Base-by-base conservation (phyloP, 2,797 vertebrate genomes). In the Smutsia gigantea region DNA sequence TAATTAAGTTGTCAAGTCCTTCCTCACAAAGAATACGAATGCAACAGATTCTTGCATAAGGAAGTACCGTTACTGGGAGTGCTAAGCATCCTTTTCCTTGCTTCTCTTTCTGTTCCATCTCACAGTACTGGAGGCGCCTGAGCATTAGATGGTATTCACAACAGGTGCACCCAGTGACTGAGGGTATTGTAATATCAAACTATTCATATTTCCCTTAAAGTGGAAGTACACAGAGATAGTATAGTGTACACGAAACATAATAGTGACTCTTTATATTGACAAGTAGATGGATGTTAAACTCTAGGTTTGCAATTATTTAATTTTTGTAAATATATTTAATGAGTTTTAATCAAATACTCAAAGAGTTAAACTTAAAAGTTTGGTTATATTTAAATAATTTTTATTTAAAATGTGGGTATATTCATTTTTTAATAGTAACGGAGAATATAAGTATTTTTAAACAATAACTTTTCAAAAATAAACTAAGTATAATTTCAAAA, bases 1-100 rank as follows among this genome's bases (percentile, higher is more conserved):
- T 81, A 93, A 88, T 88, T 95, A 78, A 96, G 72, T 66, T 86
- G 94, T 91, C 82, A 96, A 90, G 88, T 59, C 74, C 75, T 81
- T 91, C 71, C 61, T 94, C 61, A 93, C 83, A n/a, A 72, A 90
- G 86, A 79, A 64, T 14, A 21, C 31, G 55, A 77, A 74, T 18
- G 69, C 46, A 66, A 79, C 6, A 88, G n/a, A 69, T 64, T 74
- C 82, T 83, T 92, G 84, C 23, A 69, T 90, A 83, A 84, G 2
- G 1, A 39, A 79, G 63, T 86, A 59, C 61, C 51, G 29, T 91
- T 57, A 85, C 21, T 15, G 18, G 53, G 61, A 37, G 25, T 21
- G 42, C 91, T 71, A 42, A 77, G 31, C 49, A 42, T 46, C 64
- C 72, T 18, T 79, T 11, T 81, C 78, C 85, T 66, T 46, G 79